These are phyloP conservation scores for Watsonalla cultraria DNA, from an alignment of 2,888 invertebrate genomes.

Conservation along the genomic window DNA sequence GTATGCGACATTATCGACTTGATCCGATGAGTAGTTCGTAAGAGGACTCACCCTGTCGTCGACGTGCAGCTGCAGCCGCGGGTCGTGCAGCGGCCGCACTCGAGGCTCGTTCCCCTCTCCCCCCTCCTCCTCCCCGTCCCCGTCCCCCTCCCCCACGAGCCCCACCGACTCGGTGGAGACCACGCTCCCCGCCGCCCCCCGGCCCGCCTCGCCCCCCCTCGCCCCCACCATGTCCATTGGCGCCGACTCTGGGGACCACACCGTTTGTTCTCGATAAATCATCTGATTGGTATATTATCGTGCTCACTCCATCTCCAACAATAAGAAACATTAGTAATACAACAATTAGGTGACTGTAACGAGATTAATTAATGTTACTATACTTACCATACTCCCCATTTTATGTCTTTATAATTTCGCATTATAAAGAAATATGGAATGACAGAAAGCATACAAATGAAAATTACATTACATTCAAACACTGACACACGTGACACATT, in stretches of 20 bases:
- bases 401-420: too few species aligned
- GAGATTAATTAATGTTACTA: too few species aligned
- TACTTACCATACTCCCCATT: too few species aligned
- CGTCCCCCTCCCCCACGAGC: constrained; percentile 48
- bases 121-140: constrained; percentile 37
- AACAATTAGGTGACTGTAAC: too few species aligned
- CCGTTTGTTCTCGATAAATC: neutral
- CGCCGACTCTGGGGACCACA: constrained; percentile 27
- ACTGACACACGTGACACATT: too few species aligned
- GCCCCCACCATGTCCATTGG: constrained; percentile 31
- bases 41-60: constrained; percentile 34
- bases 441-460: too few species aligned
- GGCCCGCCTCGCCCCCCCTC: constrained; percentile 2
- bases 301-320: too few species aligned
- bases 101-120: constrained; percentile 12
- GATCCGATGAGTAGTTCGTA: neutral
- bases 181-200: constrained; percentile 35
- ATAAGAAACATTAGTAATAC: too few species aligned
- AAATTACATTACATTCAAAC: too few species aligned
- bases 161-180: constrained; percentile 59
- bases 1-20: neutral
- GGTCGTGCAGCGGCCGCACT: constrained; percentile 8
- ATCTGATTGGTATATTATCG: too few species aligned
- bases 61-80: constrained; percentile 42
- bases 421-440: too few species aligned